These are phyloP conservation scores for Nyctibius bracteatus DNA, from an alignment of 2,113 vertebrate species.

Conservation along the genomic window DNA sequence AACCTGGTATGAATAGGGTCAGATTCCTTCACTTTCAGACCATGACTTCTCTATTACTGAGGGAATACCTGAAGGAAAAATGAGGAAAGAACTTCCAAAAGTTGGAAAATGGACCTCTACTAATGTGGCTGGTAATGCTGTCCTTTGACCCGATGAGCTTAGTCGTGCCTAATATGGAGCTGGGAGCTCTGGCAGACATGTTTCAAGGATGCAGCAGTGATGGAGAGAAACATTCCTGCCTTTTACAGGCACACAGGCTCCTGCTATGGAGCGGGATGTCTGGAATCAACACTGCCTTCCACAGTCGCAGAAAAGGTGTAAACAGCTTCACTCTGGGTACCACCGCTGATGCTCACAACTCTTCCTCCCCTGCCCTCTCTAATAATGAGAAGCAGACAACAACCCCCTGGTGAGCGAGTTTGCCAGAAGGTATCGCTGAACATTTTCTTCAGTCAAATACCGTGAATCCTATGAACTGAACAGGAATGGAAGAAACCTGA, in stretches of 20 bases:
- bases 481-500: neutral
- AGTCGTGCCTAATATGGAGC: neutral
- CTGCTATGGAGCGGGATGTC: neutral
- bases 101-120: neutral
- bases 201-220: neutral
- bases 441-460: neutral
- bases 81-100: neutral
- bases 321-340: neutral
- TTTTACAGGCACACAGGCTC: neutral
- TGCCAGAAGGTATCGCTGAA: neutral
- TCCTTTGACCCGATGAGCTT: neutral
- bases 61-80: neutral
- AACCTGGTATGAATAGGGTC: neutral
- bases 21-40: neutral
- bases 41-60: neutral
- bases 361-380: neutral
- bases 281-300: fast-evolving
- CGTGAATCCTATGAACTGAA: neutral
- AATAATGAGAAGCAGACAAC: neutral
- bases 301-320: neutral
- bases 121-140: neutral
- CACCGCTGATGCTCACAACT: neutral
- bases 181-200: neutral
- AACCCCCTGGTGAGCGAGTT: neutral
- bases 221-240: neutral